Evolutionary conservation across 2,113 vertebrate genomes (phyloP), one percentile per base, ranked within the genome.

Genomic region (Sula dactylatra): DNA sequence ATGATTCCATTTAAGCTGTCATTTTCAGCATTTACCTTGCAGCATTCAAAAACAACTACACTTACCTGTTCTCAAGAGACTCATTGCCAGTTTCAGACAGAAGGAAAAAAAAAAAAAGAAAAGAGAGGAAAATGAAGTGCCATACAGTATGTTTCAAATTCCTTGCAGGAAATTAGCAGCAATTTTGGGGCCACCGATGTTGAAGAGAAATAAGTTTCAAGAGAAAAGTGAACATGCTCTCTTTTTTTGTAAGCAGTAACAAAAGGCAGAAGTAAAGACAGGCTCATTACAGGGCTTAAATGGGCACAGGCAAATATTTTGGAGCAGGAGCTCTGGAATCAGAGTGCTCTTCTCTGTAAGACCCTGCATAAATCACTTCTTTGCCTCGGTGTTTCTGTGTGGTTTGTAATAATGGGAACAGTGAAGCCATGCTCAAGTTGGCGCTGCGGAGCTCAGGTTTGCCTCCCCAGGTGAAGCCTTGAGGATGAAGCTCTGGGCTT

Each of bases 1-100:
- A 98, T 98, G 97, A 98, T 97, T 97, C 98, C 97, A 98, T 98
- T 98, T 98, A 97, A 98, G 93, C 97, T 98, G 97, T 98, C 97
- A 98, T 98, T 98, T 98, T 97, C 96, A 95, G 93, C 97, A 98
- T 98, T 98, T 98, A 97, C 97, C 95, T 97, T 93, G 85, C 95
- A 96, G 94, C 96, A 97, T 98, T 98, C 97, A 98, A 98, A 98
- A 97, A 94, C 93, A 97, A 73, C 97, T 97, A 88, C 86, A 98
- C 96, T 97, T 98, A 97, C 32, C 66, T 73, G 92, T 97, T 97
- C 96, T 96, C 89, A 97, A 90, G 90, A 97, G 92, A 95, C 15
- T 86, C 96, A 83, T 67, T 84, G 91, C 94, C 86, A 96, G 95
- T 83, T 77, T 96, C 78, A 92, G 81, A 95, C 54, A 94, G 85